Evolutionary conservation across 1,140 invertebrate genomes (phyloP), one percentile per base, ranked within the genome.

Genomic region (Thaumatotibia leucotreta): DNA sequence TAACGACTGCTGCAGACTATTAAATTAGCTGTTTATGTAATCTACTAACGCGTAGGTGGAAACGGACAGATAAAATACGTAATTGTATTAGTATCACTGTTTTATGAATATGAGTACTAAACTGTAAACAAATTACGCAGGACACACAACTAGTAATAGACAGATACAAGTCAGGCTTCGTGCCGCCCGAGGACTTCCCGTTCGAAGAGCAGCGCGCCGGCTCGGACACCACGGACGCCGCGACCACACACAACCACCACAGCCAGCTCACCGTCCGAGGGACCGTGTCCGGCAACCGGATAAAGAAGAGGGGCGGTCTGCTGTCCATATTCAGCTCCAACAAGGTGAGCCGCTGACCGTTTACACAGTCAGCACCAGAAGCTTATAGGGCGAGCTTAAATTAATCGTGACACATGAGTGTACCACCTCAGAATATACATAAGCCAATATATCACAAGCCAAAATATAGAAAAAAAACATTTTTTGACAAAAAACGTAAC

Each of bases 91-190:
- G n/a, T n/a, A n/a, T n/a, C n/a, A n/a, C n/a, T n/a, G n/a, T n/a
- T n/a, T n/a, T n/a, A n/a, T n/a, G n/a, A n/a, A n/a, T n/a, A n/a
- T n/a, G n/a, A n/a, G n/a, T n/a, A n/a, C n/a, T n/a, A n/a, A n/a
- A n/a, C n/a, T n/a, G n/a, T n/a, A n/a, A n/a, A n/a, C n/a, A n/a
- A n/a, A 22, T 32, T 62, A 82, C 82, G 1, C 89, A 97, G 96
- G 97, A 99, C 91, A 96, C 96, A 52, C 86, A 94, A 76, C 78
- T 97, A 86, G 97, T 99, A 27, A 97, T 99, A 92, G 97, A 98
- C 77, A 93, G 96, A 84, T 98, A 97, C 90, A 99, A 99, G 89
- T 98, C 98, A 22, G 98, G 98, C 17, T 99, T 99, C 84, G 93
- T 95, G 64, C 97, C 97, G 22, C 98, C 98, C 0, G 95, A 94